These are phyloP conservation scores for Microplitis mediator DNA, from an alignment of 1,140 invertebrate genomes.

Conservation along the genomic window DNA sequence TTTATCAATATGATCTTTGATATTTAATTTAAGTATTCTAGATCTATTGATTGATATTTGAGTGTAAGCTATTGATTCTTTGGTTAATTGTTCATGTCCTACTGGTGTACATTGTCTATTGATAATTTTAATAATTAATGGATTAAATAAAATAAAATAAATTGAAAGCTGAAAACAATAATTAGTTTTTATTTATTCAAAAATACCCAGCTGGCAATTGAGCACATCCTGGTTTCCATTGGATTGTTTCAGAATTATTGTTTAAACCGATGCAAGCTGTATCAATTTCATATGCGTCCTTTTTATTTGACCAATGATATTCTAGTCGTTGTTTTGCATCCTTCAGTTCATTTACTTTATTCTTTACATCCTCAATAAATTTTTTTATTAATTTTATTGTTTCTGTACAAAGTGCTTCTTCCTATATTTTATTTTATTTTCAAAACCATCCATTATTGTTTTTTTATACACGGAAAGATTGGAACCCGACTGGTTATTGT, in stretches of 20 bases:
- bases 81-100: slow-evolving; percentile 72
- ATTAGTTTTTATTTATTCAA: not conserved
- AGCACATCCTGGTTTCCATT: slow-evolving; percentile 72
- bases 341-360: slow-evolving; percentile 76
- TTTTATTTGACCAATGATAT: slow-evolving; percentile 87
- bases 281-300: slow-evolving; percentile 78
- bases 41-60: slow-evolving; percentile 69
- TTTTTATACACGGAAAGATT: not conserved
- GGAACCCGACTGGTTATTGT: no score
- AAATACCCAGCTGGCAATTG: slow-evolving; percentile 69
- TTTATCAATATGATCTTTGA: slow-evolving; percentile 69
- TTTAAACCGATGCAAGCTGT: slow-evolving; percentile 66
- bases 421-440: slow-evolving; percentile 45
- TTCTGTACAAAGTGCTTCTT: slow-evolving; percentile 70
- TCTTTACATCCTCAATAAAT: slow-evolving; percentile 70
- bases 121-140: slow-evolving; percentile 16
- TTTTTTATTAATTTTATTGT: slow-evolving; percentile 66
- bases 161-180: no score
- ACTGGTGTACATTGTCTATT: slow-evolving; percentile 68
- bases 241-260: slow-evolving; percentile 66
- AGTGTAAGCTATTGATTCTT: slow-evolving; percentile 69
- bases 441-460: not conserved
- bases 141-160: not conserved
- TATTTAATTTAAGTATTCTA: slow-evolving; percentile 64
- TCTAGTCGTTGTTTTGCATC: slow-evolving; percentile 79